Evolutionary conservation across 2,888 invertebrate species (phyloP).

Genomic region (Ectemnius lituratus): DNA sequence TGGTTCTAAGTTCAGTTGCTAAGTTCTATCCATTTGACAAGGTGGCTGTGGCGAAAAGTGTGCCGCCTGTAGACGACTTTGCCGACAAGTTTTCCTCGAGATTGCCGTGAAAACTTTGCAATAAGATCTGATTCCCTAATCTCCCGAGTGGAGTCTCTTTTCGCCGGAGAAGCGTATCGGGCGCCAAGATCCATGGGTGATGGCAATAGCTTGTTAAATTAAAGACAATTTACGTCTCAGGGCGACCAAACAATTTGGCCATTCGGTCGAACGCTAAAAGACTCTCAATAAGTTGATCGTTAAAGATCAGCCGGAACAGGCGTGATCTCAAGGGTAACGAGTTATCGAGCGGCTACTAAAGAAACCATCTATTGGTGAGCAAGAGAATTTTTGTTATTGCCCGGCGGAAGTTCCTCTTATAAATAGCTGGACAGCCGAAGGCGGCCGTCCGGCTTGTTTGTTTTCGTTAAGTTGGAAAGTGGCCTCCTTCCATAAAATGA

Average conservation of each 20-base stretch:
- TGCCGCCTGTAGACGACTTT: no score
- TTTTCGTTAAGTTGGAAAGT: conserved; percentile 8
- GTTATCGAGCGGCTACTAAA: neutral
- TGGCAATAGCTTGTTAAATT: neutral
- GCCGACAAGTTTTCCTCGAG: no score
- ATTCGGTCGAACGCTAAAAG: neutral
- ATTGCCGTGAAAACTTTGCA: no score
- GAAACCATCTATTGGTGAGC: neutral
- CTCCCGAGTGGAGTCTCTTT: no score
- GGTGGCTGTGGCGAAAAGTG: no score
- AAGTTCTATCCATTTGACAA: no score
- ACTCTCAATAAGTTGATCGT: neutral
- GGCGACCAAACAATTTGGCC: neutral
- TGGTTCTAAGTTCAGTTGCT: no score
- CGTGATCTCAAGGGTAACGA: conserved; percentile 4
- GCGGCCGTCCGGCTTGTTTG: neutral
- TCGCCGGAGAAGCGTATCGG: no score
- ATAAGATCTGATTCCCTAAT: no score
- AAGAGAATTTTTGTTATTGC: conserved; percentile 1
- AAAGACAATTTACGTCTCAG: neutral
- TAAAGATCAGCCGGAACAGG: neutral
- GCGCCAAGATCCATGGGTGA: no score
- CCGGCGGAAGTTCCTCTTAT: neutral
- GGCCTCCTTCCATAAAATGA: neutral
- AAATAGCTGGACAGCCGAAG: conserved; percentile 9